Percentiles rank a stretch among this genome's conserved stretches.
These are phyloP conservation scores for Siderastrea radians DNA, from an alignment of 92 coral and sea anemone species.

Conservation along the genomic window DNA sequence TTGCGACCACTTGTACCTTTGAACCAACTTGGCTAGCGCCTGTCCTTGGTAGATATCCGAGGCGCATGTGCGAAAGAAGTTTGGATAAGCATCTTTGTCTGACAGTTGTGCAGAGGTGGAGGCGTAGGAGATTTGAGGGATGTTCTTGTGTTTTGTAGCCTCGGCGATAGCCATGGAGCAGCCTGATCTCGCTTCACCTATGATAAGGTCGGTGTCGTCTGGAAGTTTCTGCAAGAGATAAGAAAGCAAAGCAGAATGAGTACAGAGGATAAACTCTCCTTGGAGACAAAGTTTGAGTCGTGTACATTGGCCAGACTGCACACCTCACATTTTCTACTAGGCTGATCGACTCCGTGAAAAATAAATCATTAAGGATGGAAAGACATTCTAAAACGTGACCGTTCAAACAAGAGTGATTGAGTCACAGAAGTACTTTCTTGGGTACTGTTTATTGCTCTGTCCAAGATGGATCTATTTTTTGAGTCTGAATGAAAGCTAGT, in stretches of 20 bases:
- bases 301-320: not conserved
- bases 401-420: not conserved
- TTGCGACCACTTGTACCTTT: conserved; percentile 82
- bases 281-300: not conserved
- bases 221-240: conserved; percentile 76
- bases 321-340: too few relatives aligned
- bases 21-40: conserved; percentile 88
- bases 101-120: conserved; percentile 91
- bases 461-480: too few relatives aligned
- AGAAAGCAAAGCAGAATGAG: not conserved
- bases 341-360: too few relatives aligned
- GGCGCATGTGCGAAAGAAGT: conserved; percentile 97
- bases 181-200: conserved; percentile 96
- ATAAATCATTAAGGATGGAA: too few relatives aligned
- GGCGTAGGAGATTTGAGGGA: conserved; percentile 98
- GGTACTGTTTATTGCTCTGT: too few relatives aligned
- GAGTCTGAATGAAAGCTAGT: not conserved
- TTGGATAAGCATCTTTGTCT: conserved; percentile 87
- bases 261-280: not conserved
- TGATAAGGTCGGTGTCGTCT: conserved; percentile 86
- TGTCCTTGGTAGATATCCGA: conserved; percentile 89
- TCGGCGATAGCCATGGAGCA: conserved; percentile 95
- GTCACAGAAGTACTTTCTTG: too few relatives aligned
- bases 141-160: conserved; percentile 82
- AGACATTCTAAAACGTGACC: too few relatives aligned